Conservation (phyloP, 2,113 vertebrate species). For the Ifrita kowaldi region DNA sequence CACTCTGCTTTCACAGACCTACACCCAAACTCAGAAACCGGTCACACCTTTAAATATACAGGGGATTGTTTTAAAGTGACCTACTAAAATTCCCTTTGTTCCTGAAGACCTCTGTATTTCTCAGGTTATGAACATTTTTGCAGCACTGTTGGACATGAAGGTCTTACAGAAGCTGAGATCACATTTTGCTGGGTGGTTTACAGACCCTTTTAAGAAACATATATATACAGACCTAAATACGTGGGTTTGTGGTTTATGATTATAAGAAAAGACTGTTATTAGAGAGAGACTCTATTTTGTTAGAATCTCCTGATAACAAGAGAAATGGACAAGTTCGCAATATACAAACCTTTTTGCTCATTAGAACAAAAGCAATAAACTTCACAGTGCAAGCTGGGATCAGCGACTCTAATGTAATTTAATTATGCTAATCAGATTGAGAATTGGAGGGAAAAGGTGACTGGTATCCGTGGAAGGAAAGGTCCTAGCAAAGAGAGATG, state of each 20-base stretch:
- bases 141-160: background rate
- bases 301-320: background rate
- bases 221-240: background rate
- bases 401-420: accelerated
- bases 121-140: background rate
- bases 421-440: background rate
- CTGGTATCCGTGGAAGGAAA: background rate
- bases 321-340: background rate
- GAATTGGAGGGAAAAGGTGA: background rate
- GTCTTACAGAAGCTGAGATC: background rate
- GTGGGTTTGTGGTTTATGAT: background rate
- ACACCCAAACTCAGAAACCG: background rate
- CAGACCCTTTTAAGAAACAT: background rate
- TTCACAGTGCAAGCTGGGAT: background rate
- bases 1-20: background rate
- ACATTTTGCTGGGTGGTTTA: background rate
- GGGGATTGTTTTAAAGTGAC: background rate
- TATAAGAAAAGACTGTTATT: background rate
- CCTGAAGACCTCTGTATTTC: background rate
- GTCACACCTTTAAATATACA: background rate
- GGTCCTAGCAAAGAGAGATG: background rate
- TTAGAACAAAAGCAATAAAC: background rate
- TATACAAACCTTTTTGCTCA: background rate
- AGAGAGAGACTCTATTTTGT: background rate
- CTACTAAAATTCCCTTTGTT: background rate